phyloP scores from a whole-genome alignment of 2,888 invertebrate genomes.

The Cantharis rustica region DNA sequence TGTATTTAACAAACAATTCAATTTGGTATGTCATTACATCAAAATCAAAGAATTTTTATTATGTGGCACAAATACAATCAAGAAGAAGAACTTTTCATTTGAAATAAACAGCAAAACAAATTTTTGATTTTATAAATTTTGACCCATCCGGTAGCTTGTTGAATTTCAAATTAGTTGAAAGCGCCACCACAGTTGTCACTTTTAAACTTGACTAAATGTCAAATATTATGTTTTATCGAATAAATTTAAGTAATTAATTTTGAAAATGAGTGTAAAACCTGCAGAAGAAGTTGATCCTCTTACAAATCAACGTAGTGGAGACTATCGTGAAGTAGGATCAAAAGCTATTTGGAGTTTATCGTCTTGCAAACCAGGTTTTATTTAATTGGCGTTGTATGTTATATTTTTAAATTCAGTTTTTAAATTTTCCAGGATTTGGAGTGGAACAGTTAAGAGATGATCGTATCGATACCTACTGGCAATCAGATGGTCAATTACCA shows the following conservation, averaged over 20 bases:
- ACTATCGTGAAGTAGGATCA: conserved; percentile 53
- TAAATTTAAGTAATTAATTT: neutral
- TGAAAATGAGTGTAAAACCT: conserved; percentile 7
- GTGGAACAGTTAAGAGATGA: conserved; percentile 96
- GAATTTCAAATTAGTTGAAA: neutral
- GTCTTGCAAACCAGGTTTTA: conserved; percentile 93
- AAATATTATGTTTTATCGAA: neutral
- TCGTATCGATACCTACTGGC: conserved; percentile 98
- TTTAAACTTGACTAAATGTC: neutral
- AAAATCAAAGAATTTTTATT: neutral
- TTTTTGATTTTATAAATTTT: neutral
- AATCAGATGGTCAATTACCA: conserved; percentile 97
- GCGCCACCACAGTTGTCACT: neutral
- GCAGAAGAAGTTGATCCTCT: conserved; percentile 62
- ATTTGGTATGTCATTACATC: neutral
- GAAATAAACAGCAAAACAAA: too few relatives aligned
- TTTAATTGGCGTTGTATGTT: conserved; percentile 25
- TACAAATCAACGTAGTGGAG: conserved; percentile 51
- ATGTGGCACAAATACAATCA: too few relatives aligned
- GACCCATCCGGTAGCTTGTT: neutral
- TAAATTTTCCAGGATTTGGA: conserved; percentile 78
- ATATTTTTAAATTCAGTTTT: conserved; percentile 3
- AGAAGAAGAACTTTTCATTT: too few relatives aligned
- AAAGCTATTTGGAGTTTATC: conserved; percentile 94
- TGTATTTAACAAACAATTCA: neutral